Evolutionary conservation across 2,113 vertebrate genomes (phyloP), one percentile per base, ranked within the genome.

Genomic region (Gadus chalcogrammus): DNA sequence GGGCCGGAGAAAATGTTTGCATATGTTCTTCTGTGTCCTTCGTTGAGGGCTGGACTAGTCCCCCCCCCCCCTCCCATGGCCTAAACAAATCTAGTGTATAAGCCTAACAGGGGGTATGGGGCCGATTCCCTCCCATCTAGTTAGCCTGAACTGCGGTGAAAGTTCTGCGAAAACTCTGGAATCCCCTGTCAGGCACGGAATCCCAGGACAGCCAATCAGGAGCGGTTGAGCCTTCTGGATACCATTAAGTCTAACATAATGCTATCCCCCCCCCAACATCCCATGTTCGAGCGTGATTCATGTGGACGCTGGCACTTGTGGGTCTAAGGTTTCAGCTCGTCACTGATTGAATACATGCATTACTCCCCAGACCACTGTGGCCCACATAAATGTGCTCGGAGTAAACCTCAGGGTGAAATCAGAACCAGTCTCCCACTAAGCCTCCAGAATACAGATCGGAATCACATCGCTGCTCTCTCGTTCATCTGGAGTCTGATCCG

Each of bases 211-310:
- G 66, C 77, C 78, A 71, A 59, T 77, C 72, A 12, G 69, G 68
- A 17, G 2, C 20, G 65, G 69, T 71, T 42, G 16, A 70, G 65
- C 67, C 65, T 80, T 83, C 85, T 89, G 88, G 75, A 67, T 83
- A 77, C 64, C 73, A 86, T 90, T 90, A 88, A 74, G 74, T 48
- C 75, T 56, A 78, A 75, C 71, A 67, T 75, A 73, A 28, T 52
- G 63, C 58, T 48, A 48, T 48, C 8, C 8, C 42, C 42, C 20
- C 20, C 20, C 20, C 20, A 20, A 24, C 24, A 24, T 24, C 79
- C 74, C 15, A 61, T 17, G 18, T 22, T 69, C 79, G 78, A 72
- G 13, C 70, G 71, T 82, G 5, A 76, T 82, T 84, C 74, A 82
- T 80, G 69, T 82, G 73, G 70, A 73, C 12, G 31, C 52, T 75